phyloP scores from a whole-genome alignment of 2,888 invertebrate species.

The Corbicula japonica region DNA sequence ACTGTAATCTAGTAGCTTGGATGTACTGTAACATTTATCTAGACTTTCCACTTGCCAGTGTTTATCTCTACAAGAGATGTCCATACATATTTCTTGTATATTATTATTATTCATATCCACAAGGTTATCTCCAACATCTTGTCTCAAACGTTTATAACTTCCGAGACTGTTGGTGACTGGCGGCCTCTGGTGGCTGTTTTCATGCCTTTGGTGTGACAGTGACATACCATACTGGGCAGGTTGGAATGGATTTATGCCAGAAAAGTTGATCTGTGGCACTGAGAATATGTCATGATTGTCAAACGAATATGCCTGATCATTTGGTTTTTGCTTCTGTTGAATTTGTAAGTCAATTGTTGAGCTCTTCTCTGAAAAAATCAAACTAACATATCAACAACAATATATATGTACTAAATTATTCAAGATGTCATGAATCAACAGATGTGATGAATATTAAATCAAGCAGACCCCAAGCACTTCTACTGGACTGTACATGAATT shows the following conservation, averaged over 20 bases:
- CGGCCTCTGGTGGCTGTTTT: not conserved
- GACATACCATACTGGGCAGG: not conserved
- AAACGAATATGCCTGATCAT: conserved; percentile 6
- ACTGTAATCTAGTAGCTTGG: not conserved
- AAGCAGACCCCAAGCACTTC: no score
- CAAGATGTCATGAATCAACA: no score
- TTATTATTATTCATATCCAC: not conserved
- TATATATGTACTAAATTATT: no score
- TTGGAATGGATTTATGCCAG: conserved; percentile 24
- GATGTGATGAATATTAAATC: no score
- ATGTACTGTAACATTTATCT: not conserved
- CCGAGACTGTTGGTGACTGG: not conserved
- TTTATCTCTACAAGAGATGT: no score
- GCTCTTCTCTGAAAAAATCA: no score
- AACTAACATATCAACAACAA: no score
- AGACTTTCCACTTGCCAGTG: not conserved
- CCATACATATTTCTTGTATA: not conserved
- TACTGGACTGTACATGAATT: no score
- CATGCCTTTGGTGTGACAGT: no score
- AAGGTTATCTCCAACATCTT: not conserved
- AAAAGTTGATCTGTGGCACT: conserved; percentile 29
- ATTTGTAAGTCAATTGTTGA: no score
- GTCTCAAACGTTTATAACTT: not conserved
- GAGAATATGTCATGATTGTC: not conserved
- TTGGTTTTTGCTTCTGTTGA: not conserved